Conservation (phyloP, 2,888 invertebrate genomes). For the Acronicta alni region DNA sequence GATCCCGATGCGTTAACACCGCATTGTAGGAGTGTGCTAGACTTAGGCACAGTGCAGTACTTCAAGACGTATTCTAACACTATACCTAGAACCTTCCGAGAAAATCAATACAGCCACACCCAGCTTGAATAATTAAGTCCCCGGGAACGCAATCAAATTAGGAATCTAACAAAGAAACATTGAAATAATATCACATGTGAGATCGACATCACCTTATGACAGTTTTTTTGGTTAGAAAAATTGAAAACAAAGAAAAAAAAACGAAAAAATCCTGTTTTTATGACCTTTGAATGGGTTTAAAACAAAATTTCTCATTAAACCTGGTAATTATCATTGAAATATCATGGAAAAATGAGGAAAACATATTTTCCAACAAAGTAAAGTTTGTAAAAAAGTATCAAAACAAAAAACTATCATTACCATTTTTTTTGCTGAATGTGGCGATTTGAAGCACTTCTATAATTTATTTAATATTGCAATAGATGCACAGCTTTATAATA, state of each 20-base stretch:
- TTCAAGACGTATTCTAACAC: constrained; percentile 82
- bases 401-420: constrained; percentile 90
- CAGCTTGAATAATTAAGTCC: constrained; percentile 86
- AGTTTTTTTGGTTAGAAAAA: constrained; percentile 87
- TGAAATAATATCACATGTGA: constrained; percentile 81
- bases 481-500: constrained; percentile 60
- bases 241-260: constrained; percentile 87
- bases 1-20: constrained; percentile 65
- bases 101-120: constrained; percentile 90
- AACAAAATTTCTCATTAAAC: constrained; percentile 31
- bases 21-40: constrained; percentile 74
- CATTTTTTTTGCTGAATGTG: constrained; percentile 81
- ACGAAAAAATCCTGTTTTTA: constrained; percentile 70
- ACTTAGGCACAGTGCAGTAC: constrained; percentile 80
- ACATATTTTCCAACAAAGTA: constrained; percentile 76
- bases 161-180: constrained; percentile 71
- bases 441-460: constrained; percentile 54
- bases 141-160: constrained; percentile 66
- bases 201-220: constrained; percentile 79
- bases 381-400: constrained; percentile 89
- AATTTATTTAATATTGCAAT: constrained; percentile 44
- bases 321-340: constrained; percentile 47
- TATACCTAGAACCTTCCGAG: constrained; percentile 87
- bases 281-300: constrained; percentile 38
- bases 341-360: constrained; percentile 66